Percentiles rank a stretch among this genome's conserved stretches.
phyloP scores from a whole-genome alignment of 2,113 vertebrate genomes.

The Pluvialis apricaria region DNA sequence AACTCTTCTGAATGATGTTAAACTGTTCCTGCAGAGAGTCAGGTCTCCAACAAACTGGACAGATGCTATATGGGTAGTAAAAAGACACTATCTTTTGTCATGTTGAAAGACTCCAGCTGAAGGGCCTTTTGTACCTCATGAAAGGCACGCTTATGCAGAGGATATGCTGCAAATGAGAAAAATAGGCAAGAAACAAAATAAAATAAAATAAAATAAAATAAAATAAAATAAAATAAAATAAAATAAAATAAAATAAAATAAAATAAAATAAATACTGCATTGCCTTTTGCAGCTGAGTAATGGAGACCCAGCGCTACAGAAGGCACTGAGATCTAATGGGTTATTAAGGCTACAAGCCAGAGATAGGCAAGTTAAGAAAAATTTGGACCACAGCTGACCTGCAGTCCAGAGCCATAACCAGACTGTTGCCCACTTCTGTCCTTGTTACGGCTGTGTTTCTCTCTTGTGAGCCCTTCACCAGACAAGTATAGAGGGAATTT shows the following conservation, averaged over 20 bases:
- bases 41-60: neutral
- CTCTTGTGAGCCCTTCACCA: neutral
- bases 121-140: neutral
- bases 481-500: neutral
- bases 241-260: neutral
- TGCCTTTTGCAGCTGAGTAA: neutral
- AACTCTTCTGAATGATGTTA: neutral
- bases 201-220: neutral
- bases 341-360: neutral
- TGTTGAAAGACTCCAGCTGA: constrained; percentile 27
- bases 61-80: constrained; percentile 8
- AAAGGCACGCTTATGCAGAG: neutral
- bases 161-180: neutral
- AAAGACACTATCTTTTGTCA: constrained; percentile 24
- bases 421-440: neutral
- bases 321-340: neutral
- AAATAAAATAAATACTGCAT: neutral
- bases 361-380: neutral
- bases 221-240: neutral
- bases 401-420: neutral
- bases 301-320: neutral
- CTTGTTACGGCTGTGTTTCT: neutral
- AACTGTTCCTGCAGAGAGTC: neutral
- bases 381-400: neutral
- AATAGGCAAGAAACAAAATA: neutral